Percentiles rank a stretch among this genome's conserved stretches.
Conservation (phyloP, 2,797 vertebrate genomes). For the Sebastes ruberrimus region DNA sequence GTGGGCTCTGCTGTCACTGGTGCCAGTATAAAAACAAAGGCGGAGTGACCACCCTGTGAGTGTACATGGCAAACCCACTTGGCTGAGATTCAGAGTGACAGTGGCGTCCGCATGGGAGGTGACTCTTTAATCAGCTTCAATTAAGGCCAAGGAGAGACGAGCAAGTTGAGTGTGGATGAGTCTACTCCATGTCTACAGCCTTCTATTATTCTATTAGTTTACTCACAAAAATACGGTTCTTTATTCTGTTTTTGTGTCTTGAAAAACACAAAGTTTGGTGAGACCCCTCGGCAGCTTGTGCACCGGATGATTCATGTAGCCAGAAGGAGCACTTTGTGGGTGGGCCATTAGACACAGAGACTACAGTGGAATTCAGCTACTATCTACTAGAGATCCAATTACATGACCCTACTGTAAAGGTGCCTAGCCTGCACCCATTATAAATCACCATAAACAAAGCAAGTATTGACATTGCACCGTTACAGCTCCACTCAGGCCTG, state of each 20-base stretch:
- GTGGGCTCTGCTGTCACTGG: slow-evolving; percentile 53
- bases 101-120: slow-evolving; percentile 67
- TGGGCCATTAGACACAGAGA: slow-evolving; percentile 67
- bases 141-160: slow-evolving; percentile 77
- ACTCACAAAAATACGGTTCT: not conserved
- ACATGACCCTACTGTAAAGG: slow-evolving; percentile 60
- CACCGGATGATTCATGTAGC: slow-evolving; percentile 66
- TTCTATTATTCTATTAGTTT: slow-evolving; percentile 19
- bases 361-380: slow-evolving; percentile 46
- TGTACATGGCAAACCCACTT: slow-evolving; percentile 60
- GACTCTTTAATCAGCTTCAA: slow-evolving; percentile 81
- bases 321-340: slow-evolving; percentile 55
- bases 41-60: slow-evolving; percentile 79
- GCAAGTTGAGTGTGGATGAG: slow-evolving; percentile 40
- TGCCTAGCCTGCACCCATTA: slow-evolving; percentile 44
- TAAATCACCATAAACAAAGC: slow-evolving; percentile 68
- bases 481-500: slow-evolving; percentile 13
- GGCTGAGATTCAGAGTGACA: slow-evolving; percentile 78
- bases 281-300: slow-evolving; percentile 27
- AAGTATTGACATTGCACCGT: slow-evolving; percentile 40
- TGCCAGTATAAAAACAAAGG: slow-evolving; percentile 73
- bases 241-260: not conserved
- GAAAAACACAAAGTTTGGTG: slow-evolving; percentile 33
- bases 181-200: slow-evolving; percentile 25
- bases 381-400: slow-evolving; percentile 64